Conservation (phyloP, 2,113 vertebrate species). For the Gadus macrocephalus region DNA sequence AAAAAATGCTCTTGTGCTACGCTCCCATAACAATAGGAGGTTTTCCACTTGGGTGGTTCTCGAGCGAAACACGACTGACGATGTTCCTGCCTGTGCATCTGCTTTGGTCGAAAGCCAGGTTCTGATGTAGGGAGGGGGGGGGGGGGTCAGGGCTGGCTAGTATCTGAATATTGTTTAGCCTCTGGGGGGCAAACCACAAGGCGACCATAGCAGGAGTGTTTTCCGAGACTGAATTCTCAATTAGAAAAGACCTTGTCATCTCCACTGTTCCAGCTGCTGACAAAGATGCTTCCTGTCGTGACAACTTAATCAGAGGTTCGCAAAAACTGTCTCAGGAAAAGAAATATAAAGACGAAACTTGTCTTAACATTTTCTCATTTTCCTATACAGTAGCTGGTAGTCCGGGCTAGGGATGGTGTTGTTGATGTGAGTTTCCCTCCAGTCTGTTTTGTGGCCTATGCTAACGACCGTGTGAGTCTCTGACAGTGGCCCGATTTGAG, state of each 20-base stretch:
- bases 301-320: constrained; percentile 54
- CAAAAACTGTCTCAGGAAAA: constrained; percentile 23
- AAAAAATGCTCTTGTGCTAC: constrained; percentile 16
- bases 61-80: constrained; percentile 21
- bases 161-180: constrained; percentile 41
- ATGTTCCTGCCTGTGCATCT: not conserved
- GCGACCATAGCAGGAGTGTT: constrained; percentile 29
- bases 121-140: constrained; percentile 27
- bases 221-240: constrained; percentile 47
- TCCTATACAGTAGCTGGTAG: not conserved
- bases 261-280: constrained; percentile 47
- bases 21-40: constrained; percentile 17
- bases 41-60: constrained; percentile 35
- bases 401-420: constrained; percentile 5
- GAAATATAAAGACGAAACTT: not conserved
- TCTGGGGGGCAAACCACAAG: constrained; percentile 41
- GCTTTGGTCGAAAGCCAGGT: constrained; percentile 40
- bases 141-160: constrained; percentile 30
- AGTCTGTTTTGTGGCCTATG: constrained; percentile 46
- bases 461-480: constrained; percentile 48
- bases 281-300: constrained; percentile 36
- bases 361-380: constrained; percentile 9
- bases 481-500: constrained; percentile 58
- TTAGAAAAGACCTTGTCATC: constrained; percentile 46
- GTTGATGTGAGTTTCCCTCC: constrained; percentile 46